Evolutionary conservation across 2,113 vertebrate species (phyloP).

Genomic region (Salvelinus namaycush): DNA sequence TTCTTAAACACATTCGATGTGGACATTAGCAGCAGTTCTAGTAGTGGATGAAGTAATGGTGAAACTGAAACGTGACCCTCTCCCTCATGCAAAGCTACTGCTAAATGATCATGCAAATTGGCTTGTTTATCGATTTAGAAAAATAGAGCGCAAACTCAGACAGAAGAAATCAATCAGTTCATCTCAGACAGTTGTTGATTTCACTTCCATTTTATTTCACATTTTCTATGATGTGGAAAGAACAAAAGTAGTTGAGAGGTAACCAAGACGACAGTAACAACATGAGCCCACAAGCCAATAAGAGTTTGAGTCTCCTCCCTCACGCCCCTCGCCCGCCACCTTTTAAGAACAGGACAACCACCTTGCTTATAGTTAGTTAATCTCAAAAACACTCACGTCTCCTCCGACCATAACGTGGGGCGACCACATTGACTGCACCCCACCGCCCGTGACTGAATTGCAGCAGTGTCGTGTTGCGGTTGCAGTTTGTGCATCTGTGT

Average conservation of each 20-base stretch:
- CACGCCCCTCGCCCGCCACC: conserved; percentile 43
- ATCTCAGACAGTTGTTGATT: conserved; percentile 72
- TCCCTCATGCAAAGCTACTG: conserved; percentile 65
- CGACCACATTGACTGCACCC: conserved; percentile 5
- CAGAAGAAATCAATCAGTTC: conserved; percentile 70
- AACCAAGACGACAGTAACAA: conserved; percentile 73
- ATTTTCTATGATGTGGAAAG: conserved; percentile 76
- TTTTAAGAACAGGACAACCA: conserved; percentile 56
- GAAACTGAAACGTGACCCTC: conserved; percentile 38
- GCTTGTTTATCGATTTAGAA: too few relatives aligned
- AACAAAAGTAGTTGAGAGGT: conserved; percentile 66
- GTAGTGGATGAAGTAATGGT: conserved; percentile 62
- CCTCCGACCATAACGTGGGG: conserved; percentile 14
- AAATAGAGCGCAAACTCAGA: conserved; percentile 54
- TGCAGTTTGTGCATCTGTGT: conserved; percentile 26
- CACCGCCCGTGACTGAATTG: background rate
- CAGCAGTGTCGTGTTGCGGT: background rate
- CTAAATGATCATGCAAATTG: background rate
- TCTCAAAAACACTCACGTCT: conserved; percentile 18
- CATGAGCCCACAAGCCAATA: conserved; percentile 45
- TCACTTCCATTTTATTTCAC: conserved; percentile 78
- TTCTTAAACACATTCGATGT: conserved; percentile 68
- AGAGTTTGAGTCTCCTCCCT: conserved; percentile 44
- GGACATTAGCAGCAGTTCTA: conserved; percentile 73
- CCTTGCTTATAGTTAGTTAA: conserved; percentile 17